These are phyloP conservation scores for Asteroscopus sphinx DNA, from an alignment of 2,888 invertebrate genomes.

Conservation along the genomic window DNA sequence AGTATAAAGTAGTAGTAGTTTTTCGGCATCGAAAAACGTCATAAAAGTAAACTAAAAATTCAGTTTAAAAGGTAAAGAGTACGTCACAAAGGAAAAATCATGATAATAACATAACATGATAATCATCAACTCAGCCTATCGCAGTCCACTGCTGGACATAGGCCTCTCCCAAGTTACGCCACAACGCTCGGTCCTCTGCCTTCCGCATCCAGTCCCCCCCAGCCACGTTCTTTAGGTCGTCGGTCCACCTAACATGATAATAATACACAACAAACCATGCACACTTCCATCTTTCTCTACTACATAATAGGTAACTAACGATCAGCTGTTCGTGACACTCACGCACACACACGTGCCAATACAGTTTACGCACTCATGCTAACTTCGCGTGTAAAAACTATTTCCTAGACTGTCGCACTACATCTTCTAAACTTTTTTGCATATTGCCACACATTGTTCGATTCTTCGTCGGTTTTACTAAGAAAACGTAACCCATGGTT, in stretches of 20 bases:
- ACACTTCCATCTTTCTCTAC: slow-evolving; percentile 38
- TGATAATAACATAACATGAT: slow-evolving; percentile 5
- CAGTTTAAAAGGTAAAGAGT: background rate
- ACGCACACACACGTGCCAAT: slow-evolving; percentile 1
- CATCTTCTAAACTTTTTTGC: slow-evolving; percentile 51
- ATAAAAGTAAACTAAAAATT: background rate
- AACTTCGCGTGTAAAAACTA: slow-evolving; percentile 43
- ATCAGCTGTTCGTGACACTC: slow-evolving; percentile 40
- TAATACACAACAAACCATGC: background rate
- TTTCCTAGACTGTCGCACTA: slow-evolving; percentile 51
- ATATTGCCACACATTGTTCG: slow-evolving; percentile 45
- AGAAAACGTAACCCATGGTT: slow-evolving; percentile 33
- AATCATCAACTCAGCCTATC: no score
- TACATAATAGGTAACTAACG: slow-evolving; percentile 8
- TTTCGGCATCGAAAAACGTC: slow-evolving; percentile 1
- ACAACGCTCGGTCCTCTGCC: no score
- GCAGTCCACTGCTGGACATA: no score
- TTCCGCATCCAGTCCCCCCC: no score
- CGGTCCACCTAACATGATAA: no score
- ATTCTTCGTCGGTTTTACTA: slow-evolving; percentile 34
- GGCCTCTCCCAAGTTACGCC: no score
- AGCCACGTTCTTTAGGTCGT: no score
- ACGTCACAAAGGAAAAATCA: slow-evolving; percentile 16
- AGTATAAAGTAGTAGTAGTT: no score
- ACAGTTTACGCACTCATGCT: slow-evolving; percentile 26